A percentile compares a stretch with the other conserved stretches of the same genome.
These are phyloP conservation scores for Pluvianellus socialis DNA, from an alignment of 2,113 vertebrate genomes.

Conservation along the genomic window DNA sequence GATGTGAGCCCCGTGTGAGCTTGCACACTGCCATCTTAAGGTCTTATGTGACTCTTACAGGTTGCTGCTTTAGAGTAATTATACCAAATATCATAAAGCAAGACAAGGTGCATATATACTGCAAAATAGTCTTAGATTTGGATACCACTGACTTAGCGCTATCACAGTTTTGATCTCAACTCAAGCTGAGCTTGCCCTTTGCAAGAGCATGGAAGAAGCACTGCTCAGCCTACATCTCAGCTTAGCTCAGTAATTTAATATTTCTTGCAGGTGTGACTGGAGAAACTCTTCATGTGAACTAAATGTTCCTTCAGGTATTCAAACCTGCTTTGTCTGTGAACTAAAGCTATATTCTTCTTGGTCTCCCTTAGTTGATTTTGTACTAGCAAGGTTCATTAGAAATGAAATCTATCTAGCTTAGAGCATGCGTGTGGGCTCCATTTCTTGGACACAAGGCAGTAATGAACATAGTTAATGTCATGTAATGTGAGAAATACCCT, in stretches of 20 bases:
- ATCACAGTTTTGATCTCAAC: neutral
- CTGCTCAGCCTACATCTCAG: neutral
- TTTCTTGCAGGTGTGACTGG: neutral
- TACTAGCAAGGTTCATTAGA: neutral
- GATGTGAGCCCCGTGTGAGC: neutral
- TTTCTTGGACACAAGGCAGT: neutral
- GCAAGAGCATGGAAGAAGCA: neutral
- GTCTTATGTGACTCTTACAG: neutral
- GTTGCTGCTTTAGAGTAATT: neutral
- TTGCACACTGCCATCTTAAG: conserved; percentile 38
- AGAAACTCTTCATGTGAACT: neutral
- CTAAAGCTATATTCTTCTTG: neutral
- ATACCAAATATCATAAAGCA: neutral
- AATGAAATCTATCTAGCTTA: neutral
- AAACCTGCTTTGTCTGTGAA: neutral
- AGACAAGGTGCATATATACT: neutral
- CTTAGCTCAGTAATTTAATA: neutral
- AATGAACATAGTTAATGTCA: neutral
- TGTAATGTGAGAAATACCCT: neutral
- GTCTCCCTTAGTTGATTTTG: neutral
- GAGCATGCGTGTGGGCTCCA: neutral
- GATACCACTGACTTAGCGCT: neutral
- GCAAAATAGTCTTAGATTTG: neutral
- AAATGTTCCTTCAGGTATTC: neutral
- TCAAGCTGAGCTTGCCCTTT: neutral